Percentiles rank a stretch among this genome's conserved stretches.
phyloP scores from a whole-genome alignment of 2,113 vertebrate genomes.

The Hippolais icterina region DNA sequence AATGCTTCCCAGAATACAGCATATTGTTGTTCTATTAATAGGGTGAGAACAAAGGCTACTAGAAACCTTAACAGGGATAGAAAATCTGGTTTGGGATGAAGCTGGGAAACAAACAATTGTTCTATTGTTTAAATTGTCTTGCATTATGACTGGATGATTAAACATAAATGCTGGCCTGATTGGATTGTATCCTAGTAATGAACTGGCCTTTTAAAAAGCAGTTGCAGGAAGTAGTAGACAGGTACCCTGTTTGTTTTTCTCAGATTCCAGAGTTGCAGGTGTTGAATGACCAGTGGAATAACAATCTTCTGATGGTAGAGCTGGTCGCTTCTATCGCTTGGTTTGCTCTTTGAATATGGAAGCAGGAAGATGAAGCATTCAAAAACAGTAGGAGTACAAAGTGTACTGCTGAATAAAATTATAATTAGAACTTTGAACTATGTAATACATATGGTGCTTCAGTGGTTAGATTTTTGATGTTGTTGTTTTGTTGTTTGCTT shows the following conservation, averaged over 20 bases:
- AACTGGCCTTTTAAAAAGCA: background rate
- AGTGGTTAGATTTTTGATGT: background rate
- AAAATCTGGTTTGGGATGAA: background rate
- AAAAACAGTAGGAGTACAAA: background rate
- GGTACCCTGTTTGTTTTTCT: background rate
- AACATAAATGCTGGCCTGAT: slow-evolving; percentile 25
- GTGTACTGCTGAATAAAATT: background rate
- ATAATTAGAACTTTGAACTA: background rate
- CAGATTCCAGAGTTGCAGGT: background rate
- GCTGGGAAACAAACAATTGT: background rate
- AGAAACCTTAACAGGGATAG: background rate
- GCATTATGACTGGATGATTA: slow-evolving; percentile 9
- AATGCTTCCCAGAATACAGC: background rate
- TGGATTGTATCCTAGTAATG: slow-evolving; percentile 16
- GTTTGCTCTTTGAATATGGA: background rate
- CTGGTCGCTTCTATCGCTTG: background rate
- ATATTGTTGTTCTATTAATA: background rate
- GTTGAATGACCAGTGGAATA: background rate
- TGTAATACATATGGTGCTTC: background rate
- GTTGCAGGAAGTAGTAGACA: background rate
- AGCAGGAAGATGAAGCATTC: background rate
- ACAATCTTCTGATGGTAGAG: background rate
- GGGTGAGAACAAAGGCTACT: background rate
- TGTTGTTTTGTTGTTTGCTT: background rate
- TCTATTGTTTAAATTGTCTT: slow-evolving; percentile 30